Evolutionary conservation across 1,140 invertebrate species (phyloP).

Genomic region (Arion vulgaris): DNA sequence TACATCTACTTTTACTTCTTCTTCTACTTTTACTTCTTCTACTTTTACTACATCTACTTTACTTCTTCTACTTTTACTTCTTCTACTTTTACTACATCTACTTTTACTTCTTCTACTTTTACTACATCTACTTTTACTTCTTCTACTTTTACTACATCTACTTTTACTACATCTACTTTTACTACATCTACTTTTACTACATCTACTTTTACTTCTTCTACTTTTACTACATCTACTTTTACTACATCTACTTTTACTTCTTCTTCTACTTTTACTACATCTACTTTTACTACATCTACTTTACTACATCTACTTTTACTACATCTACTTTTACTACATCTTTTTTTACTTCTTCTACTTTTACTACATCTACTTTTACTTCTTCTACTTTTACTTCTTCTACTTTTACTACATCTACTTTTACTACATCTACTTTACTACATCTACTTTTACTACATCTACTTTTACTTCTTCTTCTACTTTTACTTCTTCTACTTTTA

Average conservation of each 20-base stretch:
- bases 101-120: constrained; percentile 29
- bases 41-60: too few species aligned
- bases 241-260: neutral
- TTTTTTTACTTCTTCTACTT: too few species aligned
- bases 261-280: too few species aligned
- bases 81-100: neutral
- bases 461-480: neutral
- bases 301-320: too few species aligned
- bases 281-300: too few species aligned
- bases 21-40: constrained; percentile 32
- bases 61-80: neutral
- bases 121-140: constrained; percentile 24
- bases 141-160: constrained; percentile 31
- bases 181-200: constrained; percentile 21
- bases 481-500: neutral
- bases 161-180: constrained; percentile 29
- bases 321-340: too few species aligned
- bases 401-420: too few species aligned
- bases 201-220: constrained; percentile 21
- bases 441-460: neutral
- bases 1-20: constrained; percentile 32
- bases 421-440: neutral
- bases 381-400: too few species aligned
- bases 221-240: constrained; percentile 23
- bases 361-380: too few species aligned